phyloP scores from a whole-genome alignment of 2,888 invertebrate species.

The Patella pellucida region DNA sequence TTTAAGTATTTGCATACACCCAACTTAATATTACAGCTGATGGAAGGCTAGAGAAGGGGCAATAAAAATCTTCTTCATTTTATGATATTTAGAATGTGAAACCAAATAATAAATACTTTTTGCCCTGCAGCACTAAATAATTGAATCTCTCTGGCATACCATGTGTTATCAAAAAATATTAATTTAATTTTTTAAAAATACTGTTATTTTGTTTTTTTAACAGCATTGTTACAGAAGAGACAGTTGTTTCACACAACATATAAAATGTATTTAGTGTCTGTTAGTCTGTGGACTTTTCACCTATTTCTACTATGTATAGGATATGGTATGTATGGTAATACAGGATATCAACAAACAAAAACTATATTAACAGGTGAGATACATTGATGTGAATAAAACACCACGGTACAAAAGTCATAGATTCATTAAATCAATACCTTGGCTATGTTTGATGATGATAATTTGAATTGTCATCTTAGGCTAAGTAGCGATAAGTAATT shows the following conservation, averaged over 20 bases:
- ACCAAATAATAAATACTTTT: background rate
- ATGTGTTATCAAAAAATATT: background rate
- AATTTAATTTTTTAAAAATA: background rate
- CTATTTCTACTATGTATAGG: conserved; percentile 80
- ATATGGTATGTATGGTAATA: conserved; percentile 83
- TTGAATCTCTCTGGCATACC: background rate
- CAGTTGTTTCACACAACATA: conserved; percentile 90
- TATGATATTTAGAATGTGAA: background rate
- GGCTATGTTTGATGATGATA: no score
- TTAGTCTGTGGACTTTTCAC: conserved; percentile 79
- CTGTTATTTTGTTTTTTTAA: conserved; percentile 60
- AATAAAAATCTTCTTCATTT: background rate
- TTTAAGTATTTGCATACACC: no score
- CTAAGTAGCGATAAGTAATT: no score
- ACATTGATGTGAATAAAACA: no score
- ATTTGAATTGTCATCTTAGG: no score
- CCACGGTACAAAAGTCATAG: no score
- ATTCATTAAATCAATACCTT: no score
- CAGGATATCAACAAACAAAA: conserved; percentile 74
- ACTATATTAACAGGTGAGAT: conserved; percentile 52
- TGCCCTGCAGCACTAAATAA: background rate
- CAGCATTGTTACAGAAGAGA: conserved; percentile 82
- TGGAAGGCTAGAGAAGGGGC: no score
- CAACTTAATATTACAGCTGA: no score
- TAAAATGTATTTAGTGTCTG: conserved; percentile 84